phyloP scores from a whole-genome alignment of 2,113 vertebrate species.

The Labeo catla region DNA sequence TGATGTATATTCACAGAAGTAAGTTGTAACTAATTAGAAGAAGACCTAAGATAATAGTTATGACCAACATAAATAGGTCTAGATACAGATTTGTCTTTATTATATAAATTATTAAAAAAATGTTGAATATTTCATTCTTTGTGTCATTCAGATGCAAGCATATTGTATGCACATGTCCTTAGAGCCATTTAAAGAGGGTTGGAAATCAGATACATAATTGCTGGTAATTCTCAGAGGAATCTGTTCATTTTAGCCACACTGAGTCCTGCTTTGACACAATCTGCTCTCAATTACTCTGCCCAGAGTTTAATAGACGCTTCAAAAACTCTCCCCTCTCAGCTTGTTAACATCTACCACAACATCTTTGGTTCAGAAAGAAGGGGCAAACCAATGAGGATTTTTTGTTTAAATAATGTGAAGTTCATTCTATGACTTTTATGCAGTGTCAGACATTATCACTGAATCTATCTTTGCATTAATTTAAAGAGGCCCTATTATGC shows the following conservation, averaged over 20 bases:
- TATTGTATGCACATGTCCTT: not conserved
- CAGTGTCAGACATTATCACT: not conserved
- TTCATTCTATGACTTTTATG: not conserved
- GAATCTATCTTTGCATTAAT: not conserved
- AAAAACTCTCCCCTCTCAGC: conserved; percentile 20
- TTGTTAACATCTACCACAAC: conserved; percentile 25
- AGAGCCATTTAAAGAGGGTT: not conserved
- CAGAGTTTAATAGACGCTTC: conserved; percentile 27
- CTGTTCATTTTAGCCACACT: conserved; percentile 24
- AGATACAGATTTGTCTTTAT: not conserved
- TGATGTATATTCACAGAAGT: conserved; percentile 31
- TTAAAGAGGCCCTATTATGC: not conserved
- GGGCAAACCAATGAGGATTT: not conserved
- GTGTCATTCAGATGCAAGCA: not conserved
- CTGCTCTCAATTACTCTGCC: conserved; percentile 47
- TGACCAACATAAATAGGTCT: not conserved
- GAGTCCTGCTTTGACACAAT: conserved; percentile 10
- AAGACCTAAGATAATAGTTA: not conserved
- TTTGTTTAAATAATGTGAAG: not conserved
- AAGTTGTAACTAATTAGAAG: not conserved
- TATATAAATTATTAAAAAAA: too few species aligned
- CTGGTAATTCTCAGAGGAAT: conserved; percentile 12
- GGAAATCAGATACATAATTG: not conserved
- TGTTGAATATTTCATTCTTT: not conserved
- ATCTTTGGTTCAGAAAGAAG: not conserved